phyloP scores from a whole-genome alignment of 2,888 invertebrate species.

The Stenotaenia linearis region DNA sequence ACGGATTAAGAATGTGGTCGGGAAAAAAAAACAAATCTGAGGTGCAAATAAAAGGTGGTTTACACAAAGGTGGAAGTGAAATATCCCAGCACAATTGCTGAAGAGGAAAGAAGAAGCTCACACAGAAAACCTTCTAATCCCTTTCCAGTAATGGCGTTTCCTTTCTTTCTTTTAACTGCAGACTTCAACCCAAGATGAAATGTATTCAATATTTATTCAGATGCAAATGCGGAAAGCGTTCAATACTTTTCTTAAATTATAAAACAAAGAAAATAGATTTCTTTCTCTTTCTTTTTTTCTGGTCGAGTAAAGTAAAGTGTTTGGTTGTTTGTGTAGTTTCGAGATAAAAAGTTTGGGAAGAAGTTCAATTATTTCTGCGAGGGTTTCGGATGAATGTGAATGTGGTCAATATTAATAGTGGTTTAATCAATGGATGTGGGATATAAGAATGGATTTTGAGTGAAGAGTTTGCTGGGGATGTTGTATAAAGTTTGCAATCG shows the following conservation, averaged over 20 bases:
- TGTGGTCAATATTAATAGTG: too few species aligned
- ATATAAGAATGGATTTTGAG: too few species aligned
- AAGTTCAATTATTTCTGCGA: too few species aligned
- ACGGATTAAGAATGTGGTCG: not conserved
- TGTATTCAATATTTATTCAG: conserved; percentile 7
- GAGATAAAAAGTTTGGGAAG: too few species aligned
- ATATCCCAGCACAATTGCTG: not conserved
- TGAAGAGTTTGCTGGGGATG: too few species aligned
- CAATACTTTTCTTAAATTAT: not conserved
- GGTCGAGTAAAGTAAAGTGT: too few species aligned
- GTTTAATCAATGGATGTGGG: too few species aligned
- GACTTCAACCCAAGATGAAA: not conserved
- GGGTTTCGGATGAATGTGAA: too few species aligned
- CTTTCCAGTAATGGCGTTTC: not conserved
- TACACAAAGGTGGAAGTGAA: not conserved
- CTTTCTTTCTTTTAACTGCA: not conserved
- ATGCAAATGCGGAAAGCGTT: not conserved
- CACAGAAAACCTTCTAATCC: not conserved
- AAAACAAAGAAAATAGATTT: too few species aligned
- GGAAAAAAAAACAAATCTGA: not conserved
- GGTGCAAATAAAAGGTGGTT: not conserved
- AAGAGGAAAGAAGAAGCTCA: not conserved
- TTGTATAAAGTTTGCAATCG: too few species aligned
- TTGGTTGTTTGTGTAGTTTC: too few species aligned
- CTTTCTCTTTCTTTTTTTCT: not conserved